phyloP scores from a whole-genome alignment of 2,797 vertebrate species.

The Amblyopsis hoosieri region DNA sequence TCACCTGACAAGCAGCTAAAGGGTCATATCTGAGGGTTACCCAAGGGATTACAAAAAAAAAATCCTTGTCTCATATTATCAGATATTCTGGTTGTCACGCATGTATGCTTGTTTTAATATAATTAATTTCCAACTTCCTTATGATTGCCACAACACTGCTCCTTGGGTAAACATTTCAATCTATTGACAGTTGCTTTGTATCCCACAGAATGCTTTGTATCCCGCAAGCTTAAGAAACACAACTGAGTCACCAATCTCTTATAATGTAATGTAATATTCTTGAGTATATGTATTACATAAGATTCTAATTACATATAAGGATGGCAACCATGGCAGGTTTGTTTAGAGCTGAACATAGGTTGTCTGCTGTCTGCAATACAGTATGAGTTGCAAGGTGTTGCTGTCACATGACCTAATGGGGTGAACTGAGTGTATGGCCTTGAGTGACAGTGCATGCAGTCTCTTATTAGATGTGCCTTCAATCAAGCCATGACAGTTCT shows the following conservation, averaged over 20 bases:
- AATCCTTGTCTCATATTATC: too few relatives aligned
- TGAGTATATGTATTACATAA: too few relatives aligned
- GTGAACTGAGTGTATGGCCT: conserved; percentile 20
- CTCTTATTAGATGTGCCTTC: conserved; percentile 5
- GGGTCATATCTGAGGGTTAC: conserved; percentile 8
- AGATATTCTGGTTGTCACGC: conserved; percentile 4
- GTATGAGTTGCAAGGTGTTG: conserved; percentile 32
- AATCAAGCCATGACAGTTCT: conserved; percentile 60
- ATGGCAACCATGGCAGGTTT: too few relatives aligned
- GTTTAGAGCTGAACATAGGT: too few relatives aligned
- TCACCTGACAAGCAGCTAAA: conserved; percentile 6
- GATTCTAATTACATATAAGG: too few relatives aligned
- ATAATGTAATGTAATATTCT: too few relatives aligned
- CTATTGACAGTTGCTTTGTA: conserved; percentile 15
- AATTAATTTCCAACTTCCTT: conserved; percentile 15
- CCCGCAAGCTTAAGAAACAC: conserved; percentile 1
- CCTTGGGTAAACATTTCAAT: conserved; percentile 50
- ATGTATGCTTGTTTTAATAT: conserved; percentile 17
- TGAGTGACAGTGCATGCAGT: conserved; percentile 58
- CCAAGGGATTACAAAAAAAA: too few relatives aligned
- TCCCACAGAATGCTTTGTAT: conserved; percentile 27
- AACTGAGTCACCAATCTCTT: conserved; percentile 5
- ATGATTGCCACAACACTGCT: conserved; percentile 34
- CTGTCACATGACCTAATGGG: conserved; percentile 45
- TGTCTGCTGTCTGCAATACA: background rate